Evolutionary conservation across 2,888 invertebrate genomes (phyloP).

Genomic region (Micoletzkya japonica): DNA sequence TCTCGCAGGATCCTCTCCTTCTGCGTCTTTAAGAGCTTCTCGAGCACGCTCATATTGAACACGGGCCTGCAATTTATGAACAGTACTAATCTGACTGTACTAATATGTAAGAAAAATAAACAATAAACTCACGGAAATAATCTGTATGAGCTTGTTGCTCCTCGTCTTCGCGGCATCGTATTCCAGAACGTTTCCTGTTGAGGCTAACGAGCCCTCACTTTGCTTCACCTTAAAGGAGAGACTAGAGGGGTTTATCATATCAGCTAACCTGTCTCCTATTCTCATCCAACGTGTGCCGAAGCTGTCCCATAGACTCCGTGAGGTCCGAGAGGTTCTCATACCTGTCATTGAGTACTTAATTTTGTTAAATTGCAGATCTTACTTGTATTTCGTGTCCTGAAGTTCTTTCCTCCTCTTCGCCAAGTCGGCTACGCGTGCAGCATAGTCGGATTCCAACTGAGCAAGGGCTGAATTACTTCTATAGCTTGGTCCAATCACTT

Average conservation of each 20-base stretch:
- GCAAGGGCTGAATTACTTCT: slow-evolving; percentile 2
- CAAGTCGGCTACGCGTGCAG: neutral
- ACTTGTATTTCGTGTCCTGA: slow-evolving; percentile 24
- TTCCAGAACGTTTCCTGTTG: slow-evolving; percentile 31
- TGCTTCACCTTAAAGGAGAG: slow-evolving; percentile 21
- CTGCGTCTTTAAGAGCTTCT: slow-evolving; percentile 31
- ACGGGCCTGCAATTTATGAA: slow-evolving; percentile 33
- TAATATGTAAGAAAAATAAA: neutral
- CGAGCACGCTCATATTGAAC: slow-evolving; percentile 30
- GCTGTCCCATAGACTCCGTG: slow-evolving; percentile 29
- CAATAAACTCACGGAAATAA: slow-evolving; percentile 31
- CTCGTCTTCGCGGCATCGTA: slow-evolving; percentile 33
- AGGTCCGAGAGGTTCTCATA: slow-evolving; percentile 35
- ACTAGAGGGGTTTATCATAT: too few relatives aligned
- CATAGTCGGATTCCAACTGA: neutral
- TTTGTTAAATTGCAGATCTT: neutral
- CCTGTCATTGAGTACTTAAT: slow-evolving; percentile 1
- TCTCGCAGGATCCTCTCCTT: slow-evolving; percentile 31
- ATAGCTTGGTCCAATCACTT: neutral
- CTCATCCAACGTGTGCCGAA: slow-evolving; percentile 34
- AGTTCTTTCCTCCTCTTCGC: slow-evolving; percentile 7
- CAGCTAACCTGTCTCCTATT: slow-evolving; percentile 31
- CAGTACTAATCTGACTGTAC: too few relatives aligned
- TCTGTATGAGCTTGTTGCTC: slow-evolving; percentile 33
- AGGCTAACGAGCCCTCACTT: slow-evolving; percentile 5